Base-by-base conservation (phyloP, 2,888 invertebrate species). In the Ormyrus rosae region DNA sequence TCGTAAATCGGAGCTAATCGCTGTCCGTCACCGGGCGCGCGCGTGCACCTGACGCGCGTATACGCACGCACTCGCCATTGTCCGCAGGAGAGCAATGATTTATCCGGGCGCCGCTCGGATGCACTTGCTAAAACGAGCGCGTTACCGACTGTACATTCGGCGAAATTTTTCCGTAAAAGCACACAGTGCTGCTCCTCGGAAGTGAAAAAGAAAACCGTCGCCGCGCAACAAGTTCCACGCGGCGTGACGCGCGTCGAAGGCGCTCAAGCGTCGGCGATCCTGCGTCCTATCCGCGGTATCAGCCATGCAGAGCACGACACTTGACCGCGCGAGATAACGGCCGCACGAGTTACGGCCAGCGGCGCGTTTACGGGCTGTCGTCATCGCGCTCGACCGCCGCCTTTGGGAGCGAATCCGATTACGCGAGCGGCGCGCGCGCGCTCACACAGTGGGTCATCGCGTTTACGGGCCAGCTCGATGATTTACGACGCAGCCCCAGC, bases 1-100 rank as follows among this genome's bases (percentile, higher is more conserved):
- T 53, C 80, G 80, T 80, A 80, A 80, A 75, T 80, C 80, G 65
- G 65, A 80, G 80, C 75, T 75, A 75, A 80, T 80, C 70, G 58
- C 60, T 64, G 61, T 50, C 46, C 56, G 64, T 74, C 74, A 45
- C 46, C 6, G 13, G 48, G 55, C 4, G 63, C 46, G 55, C 7
- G 55, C 34, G 46, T 56, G 60, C 9, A 4, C 51, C 13, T 19
- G 51, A 53, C 63, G 48, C 19, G 45, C 46, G 48, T 19, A 2
- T 19, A 2, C 19, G 3, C 34, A 4, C 34, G 56, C 56, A 10
- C 45, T 55, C 51, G 34, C n/a, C 19, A 64, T 64, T 68, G 67
- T 75, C 68, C 51, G 51, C n/a, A 11, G 9, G 55, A 13, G 51
- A 2, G 60, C n/a, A 67, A 8, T 34, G 73, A 50, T 9, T 10